phyloP scores from a whole-genome alignment of 2,888 invertebrate species.

The Trachelus stipa region DNA sequence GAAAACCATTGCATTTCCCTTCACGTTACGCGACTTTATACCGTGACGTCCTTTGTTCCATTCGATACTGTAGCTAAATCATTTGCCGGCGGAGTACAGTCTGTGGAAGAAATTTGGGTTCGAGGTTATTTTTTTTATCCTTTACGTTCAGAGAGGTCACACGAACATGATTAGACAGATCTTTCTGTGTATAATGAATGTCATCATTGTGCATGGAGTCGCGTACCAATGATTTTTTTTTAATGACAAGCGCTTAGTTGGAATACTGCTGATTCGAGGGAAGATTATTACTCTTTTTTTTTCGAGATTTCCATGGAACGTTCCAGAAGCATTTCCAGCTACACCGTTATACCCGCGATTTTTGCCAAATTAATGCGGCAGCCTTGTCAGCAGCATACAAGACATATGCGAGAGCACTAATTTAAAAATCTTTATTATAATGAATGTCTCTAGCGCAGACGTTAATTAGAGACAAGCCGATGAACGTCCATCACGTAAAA shows the following conservation, averaged over 20 bases:
- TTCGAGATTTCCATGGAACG: background rate
- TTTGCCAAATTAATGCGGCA: background rate
- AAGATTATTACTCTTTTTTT: background rate
- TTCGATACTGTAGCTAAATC: background rate
- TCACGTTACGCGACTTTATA: background rate
- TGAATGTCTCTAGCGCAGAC: background rate
- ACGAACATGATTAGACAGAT: background rate
- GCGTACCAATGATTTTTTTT: background rate
- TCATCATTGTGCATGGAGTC: background rate
- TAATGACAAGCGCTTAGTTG: background rate
- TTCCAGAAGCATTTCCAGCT: background rate
- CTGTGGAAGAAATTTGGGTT: background rate
- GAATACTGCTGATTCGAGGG: background rate
- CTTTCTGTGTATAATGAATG: background rate
- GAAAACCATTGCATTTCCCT: background rate
- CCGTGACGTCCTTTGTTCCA: background rate
- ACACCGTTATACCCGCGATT: background rate
- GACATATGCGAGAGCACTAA: background rate
- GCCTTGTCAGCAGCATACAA: background rate
- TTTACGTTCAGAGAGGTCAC: background rate
- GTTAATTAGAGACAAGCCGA: background rate
- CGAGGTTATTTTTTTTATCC: background rate
- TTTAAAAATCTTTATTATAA: background rate
- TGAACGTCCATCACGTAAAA: background rate
- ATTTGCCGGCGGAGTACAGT: background rate